phyloP scores from a whole-genome alignment of 2,113 vertebrate species.

The Stegastes partitus region DNA sequence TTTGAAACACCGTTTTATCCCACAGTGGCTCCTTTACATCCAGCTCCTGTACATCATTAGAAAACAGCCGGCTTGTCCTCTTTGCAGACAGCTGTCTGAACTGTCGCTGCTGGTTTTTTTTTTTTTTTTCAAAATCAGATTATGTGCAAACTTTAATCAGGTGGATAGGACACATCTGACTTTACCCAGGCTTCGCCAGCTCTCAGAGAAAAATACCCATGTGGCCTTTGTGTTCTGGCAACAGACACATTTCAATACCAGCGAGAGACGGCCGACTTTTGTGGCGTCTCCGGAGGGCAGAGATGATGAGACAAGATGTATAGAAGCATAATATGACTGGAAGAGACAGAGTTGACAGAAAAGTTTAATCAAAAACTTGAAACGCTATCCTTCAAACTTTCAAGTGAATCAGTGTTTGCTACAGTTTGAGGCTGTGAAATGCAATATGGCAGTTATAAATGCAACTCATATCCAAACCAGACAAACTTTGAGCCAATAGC shows the following conservation, averaged over 20 bases:
- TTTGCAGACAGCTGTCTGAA: not conserved
- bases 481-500: too few relatives aligned
- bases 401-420: not conserved
- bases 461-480: not conserved
- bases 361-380: not conserved
- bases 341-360: not conserved
- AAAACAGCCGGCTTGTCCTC: slow-evolving; percentile 5
- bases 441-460: not conserved
- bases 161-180: not conserved
- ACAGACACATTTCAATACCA: not conserved
- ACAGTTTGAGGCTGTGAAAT: not conserved
- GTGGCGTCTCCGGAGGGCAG: not conserved
- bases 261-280: not conserved
- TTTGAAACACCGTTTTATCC: not conserved
- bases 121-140: not conserved
- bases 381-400: not conserved
- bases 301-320: too few relatives aligned
- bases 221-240: not conserved
- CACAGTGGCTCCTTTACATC: not conserved
- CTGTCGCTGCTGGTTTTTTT: not conserved
- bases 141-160: slow-evolving; percentile 4
- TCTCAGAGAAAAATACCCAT: not conserved
- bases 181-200: not conserved
- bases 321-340: not conserved
- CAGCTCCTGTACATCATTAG: slow-evolving; percentile 7